Percentiles rank a stretch among this genome's conserved stretches.
phyloP scores from a whole-genome alignment of 2,113 vertebrate genomes.

The Shinisaurus crocodilurus region DNA sequence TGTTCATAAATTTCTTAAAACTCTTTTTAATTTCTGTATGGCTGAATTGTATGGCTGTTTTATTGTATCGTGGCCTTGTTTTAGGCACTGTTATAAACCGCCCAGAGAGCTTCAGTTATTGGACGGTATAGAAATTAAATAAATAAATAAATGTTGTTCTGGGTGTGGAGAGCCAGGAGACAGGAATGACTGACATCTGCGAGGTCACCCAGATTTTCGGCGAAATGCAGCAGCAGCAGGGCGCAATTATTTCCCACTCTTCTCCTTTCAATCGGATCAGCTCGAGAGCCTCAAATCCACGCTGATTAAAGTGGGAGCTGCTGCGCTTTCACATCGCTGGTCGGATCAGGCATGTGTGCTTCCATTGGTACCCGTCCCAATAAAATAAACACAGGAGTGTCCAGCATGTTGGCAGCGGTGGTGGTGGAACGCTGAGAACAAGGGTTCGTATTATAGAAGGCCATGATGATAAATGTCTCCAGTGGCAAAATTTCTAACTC shows the following conservation, averaged over 20 bases:
- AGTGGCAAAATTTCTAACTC: conserved; percentile 74
- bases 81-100: too few species aligned
- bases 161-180: not conserved
- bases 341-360: conserved; percentile 40
- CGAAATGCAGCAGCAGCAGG: conserved; percentile 40
- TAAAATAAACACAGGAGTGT: conserved; percentile 72
- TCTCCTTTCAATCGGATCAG: conserved; percentile 51
- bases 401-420: not conserved
- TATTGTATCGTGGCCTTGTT: too few species aligned
- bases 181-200: not conserved
- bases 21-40: too few species aligned
- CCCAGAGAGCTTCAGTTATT: too few species aligned
- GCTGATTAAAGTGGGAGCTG: conserved; percentile 29
- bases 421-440: conserved; percentile 63
- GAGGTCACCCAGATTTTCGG: not conserved
- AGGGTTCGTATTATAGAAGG: conserved; percentile 71
- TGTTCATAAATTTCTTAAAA: too few species aligned
- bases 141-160: not conserved
- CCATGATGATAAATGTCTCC: conserved; percentile 76
- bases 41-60: too few species aligned
- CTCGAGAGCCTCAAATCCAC: not conserved
- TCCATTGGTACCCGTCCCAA: conserved; percentile 66
- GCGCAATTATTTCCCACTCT: conserved; percentile 20
- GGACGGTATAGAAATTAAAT: too few species aligned
- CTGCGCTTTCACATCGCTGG: conserved; percentile 10